Evolutionary conservation across 2,888 invertebrate species (phyloP).

Genomic region (Litoditis marina): DNA sequence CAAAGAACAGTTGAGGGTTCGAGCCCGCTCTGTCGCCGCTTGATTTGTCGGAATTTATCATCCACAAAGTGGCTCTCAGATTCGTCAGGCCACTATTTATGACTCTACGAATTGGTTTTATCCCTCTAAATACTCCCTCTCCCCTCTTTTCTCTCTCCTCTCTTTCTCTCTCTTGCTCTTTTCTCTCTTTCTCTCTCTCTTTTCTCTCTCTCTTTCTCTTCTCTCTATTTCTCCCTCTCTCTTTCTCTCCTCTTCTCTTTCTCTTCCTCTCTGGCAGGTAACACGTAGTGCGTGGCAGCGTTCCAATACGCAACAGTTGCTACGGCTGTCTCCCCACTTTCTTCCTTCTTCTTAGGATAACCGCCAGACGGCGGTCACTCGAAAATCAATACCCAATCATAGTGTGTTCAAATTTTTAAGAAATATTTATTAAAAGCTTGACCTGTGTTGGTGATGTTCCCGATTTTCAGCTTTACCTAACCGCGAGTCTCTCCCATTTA

Average conservation of each 20-base stretch:
- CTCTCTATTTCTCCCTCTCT: slow-evolving; percentile 14
- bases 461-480: not conserved
- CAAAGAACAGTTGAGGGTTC: no score
- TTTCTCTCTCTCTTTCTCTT: slow-evolving; percentile 2
- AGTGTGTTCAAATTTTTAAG: no score
- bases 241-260: slow-evolving; percentile 2
- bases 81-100: no score
- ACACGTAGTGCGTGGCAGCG: no score
- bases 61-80: no score
- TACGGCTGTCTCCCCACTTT: not conserved
- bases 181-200: not conserved
- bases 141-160: not conserved
- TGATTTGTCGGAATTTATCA: no score
- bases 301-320: not conserved
- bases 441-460: not conserved
- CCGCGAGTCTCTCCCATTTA: not conserved
- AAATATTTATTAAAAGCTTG: no score
- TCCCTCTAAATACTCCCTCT: slow-evolving; percentile 19
- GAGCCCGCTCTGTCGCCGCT: no score
- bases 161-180: not conserved
- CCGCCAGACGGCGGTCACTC: not conserved
- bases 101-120: no score
- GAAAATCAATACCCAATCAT: no score
- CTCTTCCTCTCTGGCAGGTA: not conserved
- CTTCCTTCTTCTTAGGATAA: not conserved